Evolutionary conservation across 2,888 invertebrate species (phyloP).

Genomic region (Caenorhabditis sp.): DNA sequence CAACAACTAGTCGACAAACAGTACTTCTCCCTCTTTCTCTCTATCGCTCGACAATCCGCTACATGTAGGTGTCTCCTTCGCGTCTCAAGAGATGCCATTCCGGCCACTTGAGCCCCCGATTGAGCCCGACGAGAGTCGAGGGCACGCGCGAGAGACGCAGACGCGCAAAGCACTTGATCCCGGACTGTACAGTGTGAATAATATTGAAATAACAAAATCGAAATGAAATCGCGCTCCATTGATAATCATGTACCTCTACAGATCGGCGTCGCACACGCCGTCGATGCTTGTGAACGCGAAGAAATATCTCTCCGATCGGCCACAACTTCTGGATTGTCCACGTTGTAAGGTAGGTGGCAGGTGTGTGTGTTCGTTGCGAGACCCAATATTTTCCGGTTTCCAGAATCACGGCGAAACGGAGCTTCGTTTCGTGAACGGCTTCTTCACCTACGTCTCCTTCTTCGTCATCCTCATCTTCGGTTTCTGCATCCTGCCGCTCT

Average conservation of each 20-base stretch:
- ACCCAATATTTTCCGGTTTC: slow-evolving; percentile 17
- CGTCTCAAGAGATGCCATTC: slow-evolving; percentile 15
- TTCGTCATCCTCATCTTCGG: slow-evolving; percentile 79
- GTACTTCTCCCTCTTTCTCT: slow-evolving; percentile 22
- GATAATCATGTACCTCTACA: slow-evolving; percentile 35
- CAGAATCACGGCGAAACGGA: slow-evolving; percentile 82
- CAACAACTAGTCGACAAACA: not conserved
- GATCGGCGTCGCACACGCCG: slow-evolving; percentile 80
- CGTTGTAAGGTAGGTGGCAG: slow-evolving; percentile 75
- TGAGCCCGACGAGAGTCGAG: not conserved
- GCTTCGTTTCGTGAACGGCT: slow-evolving; percentile 79
- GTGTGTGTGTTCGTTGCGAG: not conserved
- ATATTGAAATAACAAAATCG: not conserved
- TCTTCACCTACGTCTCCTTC: slow-evolving; percentile 81
- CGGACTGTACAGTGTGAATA: not conserved
- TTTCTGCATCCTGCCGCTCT: slow-evolving; percentile 79
- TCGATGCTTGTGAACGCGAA: slow-evolving; percentile 82
- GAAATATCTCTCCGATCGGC: slow-evolving; percentile 80
- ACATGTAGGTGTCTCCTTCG: slow-evolving; percentile 15
- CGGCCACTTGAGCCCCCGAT: slow-evolving; percentile 12
- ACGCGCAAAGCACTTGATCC: not conserved
- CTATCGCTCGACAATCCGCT: slow-evolving; percentile 33
- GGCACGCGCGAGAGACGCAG: not conserved
- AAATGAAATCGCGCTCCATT: too few relatives aligned
- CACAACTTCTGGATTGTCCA: slow-evolving; percentile 81